Percentiles rank a stretch among this genome's conserved stretches.
Evolutionary conservation across 2,113 vertebrate species (phyloP).

Genomic region (Neolamprologus sp.): DNA sequence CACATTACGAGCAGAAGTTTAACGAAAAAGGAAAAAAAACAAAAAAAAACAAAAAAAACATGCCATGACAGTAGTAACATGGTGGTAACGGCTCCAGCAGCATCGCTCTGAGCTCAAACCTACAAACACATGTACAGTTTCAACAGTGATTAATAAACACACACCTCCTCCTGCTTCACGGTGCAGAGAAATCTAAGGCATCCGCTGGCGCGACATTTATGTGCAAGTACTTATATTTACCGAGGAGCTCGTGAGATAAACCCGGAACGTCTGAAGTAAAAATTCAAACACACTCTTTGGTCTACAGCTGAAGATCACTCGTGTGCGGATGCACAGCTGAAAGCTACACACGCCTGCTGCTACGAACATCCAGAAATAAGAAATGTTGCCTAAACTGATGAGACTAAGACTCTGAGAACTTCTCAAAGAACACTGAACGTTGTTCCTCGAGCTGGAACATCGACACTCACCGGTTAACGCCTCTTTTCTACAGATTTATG

Average conservation of each 20-base stretch:
- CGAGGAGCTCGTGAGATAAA: background rate
- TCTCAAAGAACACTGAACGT: background rate
- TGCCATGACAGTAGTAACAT: background rate
- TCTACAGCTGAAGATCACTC: background rate
- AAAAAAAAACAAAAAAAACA: background rate
- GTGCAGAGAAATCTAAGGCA: conserved; percentile 20
- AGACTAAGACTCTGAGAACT: background rate
- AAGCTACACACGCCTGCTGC: background rate
- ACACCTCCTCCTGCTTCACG: background rate
- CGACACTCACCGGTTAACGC: accelerated
- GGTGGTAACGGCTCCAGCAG: background rate
- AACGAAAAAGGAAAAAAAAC: background rate
- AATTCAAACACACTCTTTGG: background rate
- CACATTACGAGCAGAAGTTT: background rate
- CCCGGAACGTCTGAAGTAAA: conserved; percentile 3
- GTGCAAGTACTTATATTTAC: background rate
- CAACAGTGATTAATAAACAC: background rate
- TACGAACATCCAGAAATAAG: conserved; percentile 4
- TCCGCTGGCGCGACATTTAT: conserved; percentile 14
- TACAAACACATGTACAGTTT: background rate
- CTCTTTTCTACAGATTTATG: background rate
- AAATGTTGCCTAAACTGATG: background rate
- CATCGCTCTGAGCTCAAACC: background rate
- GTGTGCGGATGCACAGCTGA: background rate
- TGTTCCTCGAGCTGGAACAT: background rate